Conservation (phyloP, 2,113 vertebrate genomes). For the Tragelaphus imberbis region DNA sequence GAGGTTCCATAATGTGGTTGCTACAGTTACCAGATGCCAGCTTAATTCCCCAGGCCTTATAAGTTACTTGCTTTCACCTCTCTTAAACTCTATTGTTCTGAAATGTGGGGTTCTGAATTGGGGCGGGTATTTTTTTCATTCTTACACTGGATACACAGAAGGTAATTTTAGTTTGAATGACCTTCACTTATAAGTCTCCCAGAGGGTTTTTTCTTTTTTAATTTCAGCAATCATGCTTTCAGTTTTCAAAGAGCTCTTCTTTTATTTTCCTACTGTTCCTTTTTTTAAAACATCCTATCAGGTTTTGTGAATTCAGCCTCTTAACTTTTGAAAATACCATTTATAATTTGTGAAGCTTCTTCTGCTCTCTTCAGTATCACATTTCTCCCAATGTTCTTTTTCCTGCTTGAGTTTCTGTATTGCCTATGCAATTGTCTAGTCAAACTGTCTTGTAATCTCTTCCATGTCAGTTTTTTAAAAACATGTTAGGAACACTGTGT, state of each 20-base stretch:
- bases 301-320: neutral
- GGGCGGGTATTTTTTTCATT: neutral
- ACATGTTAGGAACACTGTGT: rapidly evolving
- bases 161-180: neutral
- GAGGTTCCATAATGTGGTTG: neutral
- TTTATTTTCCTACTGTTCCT: neutral
- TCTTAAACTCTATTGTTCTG: neutral
- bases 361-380: neutral
- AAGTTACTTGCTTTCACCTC: neutral
- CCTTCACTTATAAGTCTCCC: neutral
- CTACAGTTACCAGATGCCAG: neutral
- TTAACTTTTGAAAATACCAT: neutral
- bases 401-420: neutral
- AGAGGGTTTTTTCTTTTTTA: neutral
- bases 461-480: neutral
- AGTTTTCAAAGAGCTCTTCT: neutral
- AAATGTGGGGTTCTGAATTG: neutral
- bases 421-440: neutral
- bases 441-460: neutral
- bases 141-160: neutral
- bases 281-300: neutral
- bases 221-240: neutral
- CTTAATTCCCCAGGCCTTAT: neutral
- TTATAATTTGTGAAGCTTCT: neutral
- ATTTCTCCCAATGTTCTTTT: neutral